Base-by-base conservation (phyloP, 2,797 vertebrate genomes). In the Scolopax bukidnonensis region DNA sequence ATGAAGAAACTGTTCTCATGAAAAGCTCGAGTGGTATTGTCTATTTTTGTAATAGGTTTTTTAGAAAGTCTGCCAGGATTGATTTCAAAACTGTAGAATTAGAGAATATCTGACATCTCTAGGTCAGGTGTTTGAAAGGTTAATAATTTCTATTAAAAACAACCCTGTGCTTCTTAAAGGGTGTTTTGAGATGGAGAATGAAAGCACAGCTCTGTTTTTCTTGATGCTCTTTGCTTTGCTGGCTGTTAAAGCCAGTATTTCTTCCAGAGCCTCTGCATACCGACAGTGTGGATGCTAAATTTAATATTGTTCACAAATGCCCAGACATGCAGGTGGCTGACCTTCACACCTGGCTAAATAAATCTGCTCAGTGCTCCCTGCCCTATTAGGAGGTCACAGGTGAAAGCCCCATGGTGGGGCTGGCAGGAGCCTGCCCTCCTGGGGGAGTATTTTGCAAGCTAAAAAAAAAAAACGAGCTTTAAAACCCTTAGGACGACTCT, bases 131-230 rank as follows among this genome's bases (percentile, higher is more conserved):
- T 48, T 86, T 24, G 30, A 87, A 61, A 81, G 84, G 41, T 83
- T 80, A 93, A 83, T 68, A 50, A 77, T 83, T 92, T 80, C 73
- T 81, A 16, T 86, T 88, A 51, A 81, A 87, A 95, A 24, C 11
- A 78, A 33, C 8, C 27, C 12, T 51, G 43, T 77, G 9, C 59
- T 81, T 36, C n/a, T 36, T 43, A n/a, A 12, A 6, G 48, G 50
- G 38, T 36, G 38, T 54, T 68, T 78, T 76, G 63, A 77, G 45
- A 84, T 61, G 41, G 32, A 30, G 32, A 84, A 28, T 9, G 65
- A 75, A 91, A 33, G 32, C 38, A n/a, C 32, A 61, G 47, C 38
- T 81, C 36, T 90, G 41, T 54, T 88, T 75, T 81, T 27, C 33
- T 73, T 47, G 32, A 6, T 87, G 45, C 11, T 75, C n/a, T 63